Base-by-base conservation (phyloP, 2,113 vertebrate species). In the Oncorhynchus kisutch region DNA sequence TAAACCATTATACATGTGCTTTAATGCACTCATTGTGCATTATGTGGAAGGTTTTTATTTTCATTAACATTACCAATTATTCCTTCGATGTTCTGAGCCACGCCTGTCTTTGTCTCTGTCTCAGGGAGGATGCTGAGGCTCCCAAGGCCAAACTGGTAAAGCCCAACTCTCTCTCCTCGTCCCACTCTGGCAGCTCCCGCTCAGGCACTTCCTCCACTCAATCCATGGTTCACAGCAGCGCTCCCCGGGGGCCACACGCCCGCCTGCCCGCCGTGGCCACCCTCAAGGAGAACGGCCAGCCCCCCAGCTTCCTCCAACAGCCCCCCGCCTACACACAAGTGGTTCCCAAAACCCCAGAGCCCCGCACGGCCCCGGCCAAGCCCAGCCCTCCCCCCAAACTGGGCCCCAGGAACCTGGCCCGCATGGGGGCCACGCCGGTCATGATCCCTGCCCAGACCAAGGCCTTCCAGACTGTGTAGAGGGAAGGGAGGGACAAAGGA, bases 111-210 rank as follows among this genome's bases (percentile, higher is more conserved):
- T 68, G 39, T 79, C 1, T 45, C 86, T 74, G 22, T 90, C 81
- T 14, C 90, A 98, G 96, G 84, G 97, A 98, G 81, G 96, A 98
- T 0, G 96, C 97, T 0, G 96, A 98, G 82, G 96, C 97, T 0
- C 97, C 96, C 1, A 97, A 97, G 76, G 92, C 95, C 14, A 96
- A 96, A 75, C 93, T 98, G 0, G 91, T 97, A 79, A 98, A 97
- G 64, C 95, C 96, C 2, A 93, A 95, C 75, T 97, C 96, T 6
- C 94, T 95, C 0, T 96, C 96, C 65, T 97, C 96, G 0, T 92
- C 91, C 0, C 95, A 94, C 57, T 97, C 96, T 7, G 90, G 93
- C 67, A 98, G 97, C 89, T 97, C 96, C 0, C 96, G 88, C 74
- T 97, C 97, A 0, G 96, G 95, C 0, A 96, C 96, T 14, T 96